Percentiles rank a stretch among this genome's conserved stretches.
These are phyloP conservation scores for Bombus turneri DNA, from an alignment of 1,140 invertebrate genomes.

Conservation along the genomic window DNA sequence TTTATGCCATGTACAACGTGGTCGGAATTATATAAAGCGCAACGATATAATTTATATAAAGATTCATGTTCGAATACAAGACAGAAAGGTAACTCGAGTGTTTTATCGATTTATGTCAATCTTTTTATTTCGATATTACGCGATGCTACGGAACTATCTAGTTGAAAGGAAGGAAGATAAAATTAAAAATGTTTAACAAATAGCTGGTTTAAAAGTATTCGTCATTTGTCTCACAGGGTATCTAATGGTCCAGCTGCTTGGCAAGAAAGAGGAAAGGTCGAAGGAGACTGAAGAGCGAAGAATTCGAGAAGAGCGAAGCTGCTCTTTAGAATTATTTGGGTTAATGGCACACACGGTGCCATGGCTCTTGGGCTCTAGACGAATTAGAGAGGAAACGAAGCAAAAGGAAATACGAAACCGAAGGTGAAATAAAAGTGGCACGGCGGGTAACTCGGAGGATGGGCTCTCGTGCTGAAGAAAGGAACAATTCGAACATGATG, in stretches of 20 bases:
- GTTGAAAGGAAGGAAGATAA: neutral
- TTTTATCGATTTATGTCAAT: too few relatives aligned
- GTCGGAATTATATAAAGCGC: too few relatives aligned
- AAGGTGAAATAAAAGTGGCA: conserved; percentile 17
- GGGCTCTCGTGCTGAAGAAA: neutral
- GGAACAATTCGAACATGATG: neutral
- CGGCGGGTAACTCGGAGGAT: neutral
- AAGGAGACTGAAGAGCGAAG: neutral
- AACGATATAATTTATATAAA: too few relatives aligned
- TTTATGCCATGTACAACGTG: too few relatives aligned
- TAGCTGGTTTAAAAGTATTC: neutral
- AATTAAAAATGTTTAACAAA: neutral
- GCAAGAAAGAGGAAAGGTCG: neutral
- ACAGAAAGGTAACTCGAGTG: too few relatives aligned
- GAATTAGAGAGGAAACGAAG: conserved; percentile 56
- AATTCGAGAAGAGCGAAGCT: conserved; percentile 33
- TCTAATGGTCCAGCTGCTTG: too few relatives aligned
- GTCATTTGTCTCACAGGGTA: neutral
- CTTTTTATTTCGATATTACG: too few relatives aligned
- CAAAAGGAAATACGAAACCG: conserved; percentile 51
- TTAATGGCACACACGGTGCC: conserved; percentile 63
- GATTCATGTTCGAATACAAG: too few relatives aligned
- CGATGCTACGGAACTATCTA: too few relatives aligned
- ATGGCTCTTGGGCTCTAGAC: conserved; percentile 37
- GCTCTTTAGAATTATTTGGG: conserved; percentile 66